Percentiles rank a stretch among this genome's conserved stretches.
Conservation (phyloP, 1,140 invertebrate species). For the Samia ricini region DNA sequence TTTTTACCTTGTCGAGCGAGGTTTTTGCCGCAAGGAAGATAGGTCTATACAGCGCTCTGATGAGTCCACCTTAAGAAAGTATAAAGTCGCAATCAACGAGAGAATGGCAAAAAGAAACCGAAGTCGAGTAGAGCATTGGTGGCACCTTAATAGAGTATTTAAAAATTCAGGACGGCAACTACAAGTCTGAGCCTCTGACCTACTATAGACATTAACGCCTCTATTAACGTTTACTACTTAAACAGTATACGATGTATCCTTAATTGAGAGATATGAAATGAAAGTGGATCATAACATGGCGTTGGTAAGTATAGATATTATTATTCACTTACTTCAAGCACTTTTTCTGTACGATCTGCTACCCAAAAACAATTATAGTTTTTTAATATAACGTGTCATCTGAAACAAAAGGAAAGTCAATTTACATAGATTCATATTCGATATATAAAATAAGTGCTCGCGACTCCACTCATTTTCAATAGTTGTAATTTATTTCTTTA, state of each 20-base stretch:
- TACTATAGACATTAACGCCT: conserved; percentile 26
- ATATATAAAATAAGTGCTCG: too few species aligned
- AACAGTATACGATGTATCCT: background rate
- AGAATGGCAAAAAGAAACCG: conserved; percentile 53
- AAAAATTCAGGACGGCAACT: conserved; percentile 66
- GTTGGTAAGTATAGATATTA: background rate
- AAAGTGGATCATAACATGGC: background rate
- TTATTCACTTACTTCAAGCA: background rate
- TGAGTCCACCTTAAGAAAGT: conserved; percentile 52
- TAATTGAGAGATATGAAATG: conserved; percentile 4
- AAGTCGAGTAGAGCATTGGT: conserved; percentile 20
- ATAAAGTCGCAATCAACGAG: conserved; percentile 68
- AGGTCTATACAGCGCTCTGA: conserved; percentile 17
- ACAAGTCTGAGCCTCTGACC: conserved; percentile 40
- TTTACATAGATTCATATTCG: too few species aligned
- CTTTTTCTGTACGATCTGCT: too few species aligned
- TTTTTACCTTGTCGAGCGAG: background rate
- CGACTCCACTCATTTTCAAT: too few species aligned
- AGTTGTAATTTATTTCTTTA: too few species aligned
- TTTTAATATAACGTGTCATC: too few species aligned
- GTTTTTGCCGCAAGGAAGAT: conserved; percentile 28
- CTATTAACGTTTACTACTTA: conserved; percentile 1
- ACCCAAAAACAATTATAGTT: too few species aligned
- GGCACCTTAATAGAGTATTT: conserved; percentile 58
- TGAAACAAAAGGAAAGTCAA: too few species aligned